These are phyloP conservation scores for Chondrilla cf. caribensis DNA, from an alignment of 37 sponge, comb jelly and placozoan species.

Conservation along the genomic window DNA sequence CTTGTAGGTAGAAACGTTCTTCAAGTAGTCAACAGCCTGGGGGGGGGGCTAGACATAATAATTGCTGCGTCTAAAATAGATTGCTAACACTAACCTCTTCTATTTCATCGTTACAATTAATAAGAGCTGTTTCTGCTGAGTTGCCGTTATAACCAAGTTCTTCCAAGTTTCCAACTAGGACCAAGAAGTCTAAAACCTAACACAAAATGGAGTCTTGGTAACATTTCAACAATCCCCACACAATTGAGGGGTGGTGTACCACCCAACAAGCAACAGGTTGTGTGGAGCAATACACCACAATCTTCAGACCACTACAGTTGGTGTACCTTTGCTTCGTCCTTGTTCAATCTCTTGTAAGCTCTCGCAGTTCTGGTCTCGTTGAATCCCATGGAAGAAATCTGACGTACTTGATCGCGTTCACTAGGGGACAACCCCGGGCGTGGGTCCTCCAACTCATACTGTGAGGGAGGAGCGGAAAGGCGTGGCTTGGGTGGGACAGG, in stretches of 20 bases:
- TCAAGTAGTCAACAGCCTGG: conserved; percentile 60
- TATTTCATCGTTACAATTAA: conserved; percentile 28
- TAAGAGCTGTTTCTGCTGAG: conserved; percentile 68
- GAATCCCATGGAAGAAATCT: conserved; percentile 66
- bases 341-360: conserved; percentile 38
- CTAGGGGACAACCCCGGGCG: conserved; percentile 13
- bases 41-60: not conserved
- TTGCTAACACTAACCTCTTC: not conserved
- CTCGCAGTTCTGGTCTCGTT: conserved; percentile 59
- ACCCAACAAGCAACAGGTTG: too few relatives aligned
- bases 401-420: conserved; percentile 31
- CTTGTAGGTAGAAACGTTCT: conserved; percentile 41
- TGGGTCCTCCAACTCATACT: conserved; percentile 45
- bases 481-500: not conserved
- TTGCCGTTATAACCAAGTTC: conserved; percentile 53
- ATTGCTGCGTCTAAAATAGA: not conserved
- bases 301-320: too few relatives aligned
- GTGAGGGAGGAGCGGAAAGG: not conserved
- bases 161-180: conserved; percentile 57
- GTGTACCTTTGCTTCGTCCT: conserved; percentile 29
- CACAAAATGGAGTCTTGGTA: too few relatives aligned
- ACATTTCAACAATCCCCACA: not conserved
- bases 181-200: conserved; percentile 63
- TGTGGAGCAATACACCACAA: too few relatives aligned
- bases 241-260: not conserved